Conservation (phyloP, 2,113 vertebrate species). For the Catharus minimus region DNA sequence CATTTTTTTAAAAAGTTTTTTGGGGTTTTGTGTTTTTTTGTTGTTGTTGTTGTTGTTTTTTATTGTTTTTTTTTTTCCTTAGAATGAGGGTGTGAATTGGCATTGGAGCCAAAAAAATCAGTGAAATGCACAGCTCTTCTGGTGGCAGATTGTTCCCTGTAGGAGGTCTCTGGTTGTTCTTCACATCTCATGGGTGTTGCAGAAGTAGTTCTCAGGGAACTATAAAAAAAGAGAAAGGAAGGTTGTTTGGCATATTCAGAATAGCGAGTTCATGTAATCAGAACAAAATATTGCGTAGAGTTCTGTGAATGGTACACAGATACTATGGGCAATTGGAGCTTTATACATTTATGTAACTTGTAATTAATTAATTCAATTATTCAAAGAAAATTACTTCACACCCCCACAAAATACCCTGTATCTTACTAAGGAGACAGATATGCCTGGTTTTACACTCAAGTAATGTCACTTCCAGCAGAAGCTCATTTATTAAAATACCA, state of each 20-base stretch:
- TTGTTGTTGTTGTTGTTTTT: background rate
- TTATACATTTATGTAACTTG: constrained; percentile 43
- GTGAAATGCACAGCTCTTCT: constrained; percentile 39
- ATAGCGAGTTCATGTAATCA: constrained; percentile 53
- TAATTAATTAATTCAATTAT: constrained; percentile 69
- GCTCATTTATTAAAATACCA: constrained; percentile 63
- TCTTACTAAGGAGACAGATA: constrained; percentile 56
- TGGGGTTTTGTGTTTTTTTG: background rate
- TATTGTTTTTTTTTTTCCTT: background rate
- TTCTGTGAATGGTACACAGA: constrained; percentile 64
- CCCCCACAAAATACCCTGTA: constrained; percentile 45
- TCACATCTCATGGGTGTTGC: constrained; percentile 51
- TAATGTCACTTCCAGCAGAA: constrained; percentile 60
- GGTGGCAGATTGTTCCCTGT: constrained; percentile 55
- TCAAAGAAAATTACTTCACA: constrained; percentile 56
- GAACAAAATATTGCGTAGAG: constrained; percentile 50
- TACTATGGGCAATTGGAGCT: constrained; percentile 48
- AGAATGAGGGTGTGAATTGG: constrained; percentile 17
- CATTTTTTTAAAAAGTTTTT: background rate
- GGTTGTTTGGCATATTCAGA: constrained; percentile 45
- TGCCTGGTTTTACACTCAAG: constrained; percentile 50
- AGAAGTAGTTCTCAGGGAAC: constrained; percentile 39
- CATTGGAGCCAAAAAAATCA: constrained; percentile 35
- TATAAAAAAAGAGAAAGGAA: constrained; percentile 35
- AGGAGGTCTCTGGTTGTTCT: constrained; percentile 58